These are phyloP conservation scores for Chaetoderma sp. DNA, from an alignment of 2,888 invertebrate genomes.

Conservation along the genomic window DNA sequence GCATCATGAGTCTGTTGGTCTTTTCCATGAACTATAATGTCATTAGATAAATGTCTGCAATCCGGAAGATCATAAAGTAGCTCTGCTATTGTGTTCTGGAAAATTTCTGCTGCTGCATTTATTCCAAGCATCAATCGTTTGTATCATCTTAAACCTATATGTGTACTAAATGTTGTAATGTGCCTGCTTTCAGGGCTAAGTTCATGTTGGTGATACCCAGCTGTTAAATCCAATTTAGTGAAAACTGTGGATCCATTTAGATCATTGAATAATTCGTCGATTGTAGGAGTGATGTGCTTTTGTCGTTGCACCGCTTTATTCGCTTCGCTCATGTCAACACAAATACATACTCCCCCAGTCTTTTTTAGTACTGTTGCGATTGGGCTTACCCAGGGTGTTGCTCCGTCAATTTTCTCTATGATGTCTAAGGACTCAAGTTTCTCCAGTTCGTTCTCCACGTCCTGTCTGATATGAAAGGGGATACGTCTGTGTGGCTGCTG, in stretches of 20 bases:
- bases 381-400: too few relatives aligned
- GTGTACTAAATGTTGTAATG: constrained; percentile 44
- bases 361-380: too few relatives aligned
- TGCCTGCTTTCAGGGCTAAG: constrained; percentile 42
- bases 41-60: constrained; percentile 63
- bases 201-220: constrained; percentile 44
- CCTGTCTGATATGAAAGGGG: too few relatives aligned
- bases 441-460: too few relatives aligned
- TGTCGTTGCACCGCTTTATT: constrained; percentile 41
- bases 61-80: constrained; percentile 60
- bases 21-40: constrained; percentile 63
- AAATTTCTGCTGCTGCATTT: constrained; percentile 68
- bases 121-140: constrained; percentile 43
- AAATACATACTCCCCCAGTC: constrained; percentile 38
- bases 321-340: constrained; percentile 44
- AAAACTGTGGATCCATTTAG: constrained; percentile 41
- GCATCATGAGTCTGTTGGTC: constrained; percentile 52
- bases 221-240: constrained; percentile 39
- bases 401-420: too few relatives aligned
- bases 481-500: constrained; percentile 23
- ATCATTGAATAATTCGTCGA: constrained; percentile 40
- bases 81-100: constrained; percentile 66
- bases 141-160: constrained; percentile 39
- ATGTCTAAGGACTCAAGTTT: too few relatives aligned
- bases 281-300: constrained; percentile 38